Evolutionary conservation across 30 jellyfish, hydroid and myxozoan genomes (phyloP).

Genomic region (Aurelia coerulea): DNA sequence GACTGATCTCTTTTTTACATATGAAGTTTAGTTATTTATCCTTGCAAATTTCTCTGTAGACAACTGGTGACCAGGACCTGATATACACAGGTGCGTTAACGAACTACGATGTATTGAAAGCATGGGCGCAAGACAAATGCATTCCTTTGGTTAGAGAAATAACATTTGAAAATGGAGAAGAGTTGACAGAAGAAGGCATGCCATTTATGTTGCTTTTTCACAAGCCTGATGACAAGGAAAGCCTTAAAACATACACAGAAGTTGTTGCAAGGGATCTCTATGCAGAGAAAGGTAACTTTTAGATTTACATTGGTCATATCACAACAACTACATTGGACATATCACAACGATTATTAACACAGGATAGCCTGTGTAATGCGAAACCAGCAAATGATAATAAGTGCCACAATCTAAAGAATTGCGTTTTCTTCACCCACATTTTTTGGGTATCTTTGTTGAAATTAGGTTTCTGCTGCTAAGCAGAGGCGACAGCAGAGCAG

Average conservation of each 20-base stretch:
- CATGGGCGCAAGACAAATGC: slow-evolving; percentile 96
- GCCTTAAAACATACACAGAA: slow-evolving; percentile 73
- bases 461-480: too few species aligned
- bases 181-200: slow-evolving; percentile 97
- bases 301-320: neutral
- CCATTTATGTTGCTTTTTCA: slow-evolving; percentile 96
- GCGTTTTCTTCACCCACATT: too few species aligned
- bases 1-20: too few species aligned
- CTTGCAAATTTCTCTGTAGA: slow-evolving; percentile 31
- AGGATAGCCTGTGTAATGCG: too few species aligned
- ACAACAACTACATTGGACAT: neutral
- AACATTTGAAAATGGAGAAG: slow-evolving; percentile 99
- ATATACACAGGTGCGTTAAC: slow-evolving; percentile 70
- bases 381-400: too few species aligned
- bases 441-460: too few species aligned
- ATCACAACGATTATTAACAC: too few species aligned
- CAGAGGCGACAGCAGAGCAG: too few species aligned
- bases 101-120: slow-evolving; percentile 63
- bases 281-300: slow-evolving; percentile 83
- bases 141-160: slow-evolving; percentile 94
- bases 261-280: slow-evolving; percentile 80
- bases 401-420: too few species aligned
- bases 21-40: too few species aligned
- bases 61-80: slow-evolving; percentile 84
- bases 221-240: slow-evolving; percentile 76